Base-by-base conservation (phyloP, 2,113 vertebrate species). In the Prolemur simus region DNA sequence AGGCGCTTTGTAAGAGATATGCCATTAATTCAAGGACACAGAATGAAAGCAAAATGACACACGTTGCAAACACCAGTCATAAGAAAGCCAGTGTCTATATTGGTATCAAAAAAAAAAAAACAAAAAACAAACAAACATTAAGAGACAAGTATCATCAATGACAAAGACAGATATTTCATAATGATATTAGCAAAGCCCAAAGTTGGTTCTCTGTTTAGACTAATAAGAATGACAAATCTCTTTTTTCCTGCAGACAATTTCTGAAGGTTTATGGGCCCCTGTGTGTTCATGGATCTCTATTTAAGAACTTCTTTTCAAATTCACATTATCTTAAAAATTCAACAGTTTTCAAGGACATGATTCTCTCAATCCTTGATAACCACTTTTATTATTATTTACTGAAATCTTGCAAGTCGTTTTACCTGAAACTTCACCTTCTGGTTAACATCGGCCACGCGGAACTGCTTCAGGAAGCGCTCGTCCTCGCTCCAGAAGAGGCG, bases 401-500 rank as follows among this genome's bases (percentile, higher is more conserved):
- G 71, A 47, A 93, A 66, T 66, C 86, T 60, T 29, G 0, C 27
- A 60, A 27, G 39, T 37, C 39, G 15, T 54, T 84, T 97, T 98
- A 99, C 99, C 99, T 99, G 99, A 97, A 99, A 99, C 95, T 98
- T 98, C 98, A 99, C 91, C 66, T 98, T 97, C 95, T 99, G 98
- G 77, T 99, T 98, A 96, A 99, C 97, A 92, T 99, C 98, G 18
- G 98, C 82, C 37, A 99, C 97, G 5, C 29, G 81, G 97, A 99
- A 99, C 98, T 99, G 99, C 45, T 98, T 98, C 91, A 99, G 98
- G 98, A 99, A 99, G 47, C 99, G 99, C 18, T 99, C 98, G 1
- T 99, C 99, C 96, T 98, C 97, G 74, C 99, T 99, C 99, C 99
- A 99, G 98, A 99, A 99, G 20, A 99, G 98, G 8, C 99, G 99